Percentiles rank a stretch among this genome's conserved stretches.
These are phyloP conservation scores for Thelaira solivaga DNA, from an alignment of 2,888 invertebrate species.

Conservation along the genomic window DNA sequence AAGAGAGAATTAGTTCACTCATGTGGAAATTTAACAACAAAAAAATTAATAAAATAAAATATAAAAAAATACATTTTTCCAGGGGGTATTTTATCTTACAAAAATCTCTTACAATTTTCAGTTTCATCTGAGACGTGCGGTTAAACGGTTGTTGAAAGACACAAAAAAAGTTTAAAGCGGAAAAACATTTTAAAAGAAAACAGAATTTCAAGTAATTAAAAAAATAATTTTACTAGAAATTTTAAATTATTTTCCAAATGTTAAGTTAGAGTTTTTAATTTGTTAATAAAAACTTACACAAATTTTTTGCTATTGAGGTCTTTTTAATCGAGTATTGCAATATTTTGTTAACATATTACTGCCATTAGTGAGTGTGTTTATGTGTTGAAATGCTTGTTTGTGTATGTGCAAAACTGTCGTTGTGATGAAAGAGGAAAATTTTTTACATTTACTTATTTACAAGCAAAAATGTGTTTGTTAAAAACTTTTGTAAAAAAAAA, in stretches of 20 bases:
- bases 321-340: too few relatives aligned
- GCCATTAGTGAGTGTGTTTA: background rate
- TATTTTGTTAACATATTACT: too few relatives aligned
- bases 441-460: slow-evolving; percentile 6
- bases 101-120: slow-evolving; percentile 71
- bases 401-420: too few relatives aligned
- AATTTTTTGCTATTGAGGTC: too few relatives aligned
- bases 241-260: background rate
- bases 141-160: slow-evolving; percentile 72
- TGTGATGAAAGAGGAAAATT: too few relatives aligned
- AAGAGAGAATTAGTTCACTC: background rate
- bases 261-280: background rate
- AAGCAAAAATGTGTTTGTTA: background rate
- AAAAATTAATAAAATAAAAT: background rate
- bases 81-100: slow-evolving; percentile 70
- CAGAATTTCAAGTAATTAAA: background rate
- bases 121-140: slow-evolving; percentile 77
- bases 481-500: too few relatives aligned
- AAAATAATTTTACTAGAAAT: background rate
- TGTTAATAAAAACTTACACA: too few relatives aligned
- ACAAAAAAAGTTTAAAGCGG: background rate
- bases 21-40: background rate
- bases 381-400: background rate
- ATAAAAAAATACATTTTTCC: slow-evolving; percentile 61
- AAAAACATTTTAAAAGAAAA: too few relatives aligned